Percentiles rank a stretch among this genome's conserved stretches.
Conservation (phyloP, 2,797 vertebrate genomes). For the Trachurus trachurus region DNA sequence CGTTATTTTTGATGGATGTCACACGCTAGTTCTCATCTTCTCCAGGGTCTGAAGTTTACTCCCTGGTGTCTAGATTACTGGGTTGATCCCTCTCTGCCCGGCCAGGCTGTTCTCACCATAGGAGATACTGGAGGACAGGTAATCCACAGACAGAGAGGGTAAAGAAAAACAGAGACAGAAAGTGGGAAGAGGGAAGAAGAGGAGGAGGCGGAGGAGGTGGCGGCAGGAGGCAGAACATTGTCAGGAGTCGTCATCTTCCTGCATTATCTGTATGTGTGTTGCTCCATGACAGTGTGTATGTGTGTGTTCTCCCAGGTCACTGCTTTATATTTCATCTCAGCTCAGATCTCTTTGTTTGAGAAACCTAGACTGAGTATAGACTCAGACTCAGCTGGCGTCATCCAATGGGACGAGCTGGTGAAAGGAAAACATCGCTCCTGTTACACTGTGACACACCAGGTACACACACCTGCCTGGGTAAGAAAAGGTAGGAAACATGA, state of each 20-base stretch:
- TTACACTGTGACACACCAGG: conserved; percentile 77
- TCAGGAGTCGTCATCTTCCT: conserved; percentile 1
- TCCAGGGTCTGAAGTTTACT: conserved; percentile 82
- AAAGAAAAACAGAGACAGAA: neutral
- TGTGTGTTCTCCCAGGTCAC: conserved; percentile 79
- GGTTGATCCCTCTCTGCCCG: conserved; percentile 79
- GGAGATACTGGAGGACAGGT: conserved; percentile 90
- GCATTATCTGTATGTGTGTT: neutral
- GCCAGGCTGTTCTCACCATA: conserved; percentile 85
- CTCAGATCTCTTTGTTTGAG: conserved; percentile 84
- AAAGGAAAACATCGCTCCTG: conserved; percentile 86
- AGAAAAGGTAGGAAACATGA: conserved; percentile 84
- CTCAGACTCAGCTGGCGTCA: conserved; percentile 74
- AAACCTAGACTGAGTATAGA: conserved; percentile 64
- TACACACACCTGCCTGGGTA: conserved; percentile 87
- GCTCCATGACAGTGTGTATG: conserved; percentile 5
- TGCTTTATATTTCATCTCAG: conserved; percentile 83
- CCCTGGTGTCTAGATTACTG: conserved; percentile 88
- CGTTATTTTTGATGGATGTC: neutral
- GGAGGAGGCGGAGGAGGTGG: neutral
- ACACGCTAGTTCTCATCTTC: neutral
- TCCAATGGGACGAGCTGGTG: conserved; percentile 87
- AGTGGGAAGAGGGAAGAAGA: neutral
- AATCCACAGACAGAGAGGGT: neutral
- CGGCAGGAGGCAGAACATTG: neutral